A percentile compares a stretch with the other conserved stretches of the same genome.
Conservation (phyloP, 2,888 invertebrate species). For the Ametastegia equiseti region DNA sequence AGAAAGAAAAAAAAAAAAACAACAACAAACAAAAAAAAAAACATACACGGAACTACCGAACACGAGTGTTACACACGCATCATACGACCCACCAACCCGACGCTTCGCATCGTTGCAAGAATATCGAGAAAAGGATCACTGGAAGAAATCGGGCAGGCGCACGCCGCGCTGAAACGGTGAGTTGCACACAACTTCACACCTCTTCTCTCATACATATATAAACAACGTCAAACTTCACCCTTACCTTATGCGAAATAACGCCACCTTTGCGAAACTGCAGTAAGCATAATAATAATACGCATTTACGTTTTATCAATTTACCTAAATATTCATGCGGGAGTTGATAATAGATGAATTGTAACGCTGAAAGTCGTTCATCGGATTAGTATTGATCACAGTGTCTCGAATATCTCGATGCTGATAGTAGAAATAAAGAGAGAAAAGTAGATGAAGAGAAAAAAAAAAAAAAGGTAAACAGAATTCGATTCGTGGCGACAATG, state of each 20-base stretch:
- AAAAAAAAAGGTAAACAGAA: conserved; percentile 22
- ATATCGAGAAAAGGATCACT: conserved; percentile 22
- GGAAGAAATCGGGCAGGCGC: neutral
- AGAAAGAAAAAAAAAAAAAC: too few relatives aligned
- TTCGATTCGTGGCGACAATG: neutral
- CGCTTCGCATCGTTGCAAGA: neutral
- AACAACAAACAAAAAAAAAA: too few relatives aligned
- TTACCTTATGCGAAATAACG: too few relatives aligned
- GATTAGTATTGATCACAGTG: neutral
- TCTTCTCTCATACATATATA: neutral
- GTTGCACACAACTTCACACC: neutral
- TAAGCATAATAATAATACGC: too few relatives aligned
- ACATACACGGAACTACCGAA: neutral
- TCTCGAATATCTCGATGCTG: neutral
- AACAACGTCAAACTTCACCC: neutral
- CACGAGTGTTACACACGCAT: neutral
- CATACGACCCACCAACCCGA: neutral
- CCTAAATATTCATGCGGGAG: neutral
- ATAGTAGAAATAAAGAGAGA: neutral
- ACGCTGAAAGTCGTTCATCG: neutral
- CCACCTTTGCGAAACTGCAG: too few relatives aligned
- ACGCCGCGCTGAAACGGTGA: conserved; percentile 37
- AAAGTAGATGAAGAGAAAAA: neutral
- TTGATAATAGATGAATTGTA: neutral
- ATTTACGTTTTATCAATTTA: neutral